A percentile compares a stretch with the other conserved stretches of the same genome.
phyloP scores from a whole-genome alignment of 64 coral and sea anemone species.

The Montipora foliosa region DNA sequence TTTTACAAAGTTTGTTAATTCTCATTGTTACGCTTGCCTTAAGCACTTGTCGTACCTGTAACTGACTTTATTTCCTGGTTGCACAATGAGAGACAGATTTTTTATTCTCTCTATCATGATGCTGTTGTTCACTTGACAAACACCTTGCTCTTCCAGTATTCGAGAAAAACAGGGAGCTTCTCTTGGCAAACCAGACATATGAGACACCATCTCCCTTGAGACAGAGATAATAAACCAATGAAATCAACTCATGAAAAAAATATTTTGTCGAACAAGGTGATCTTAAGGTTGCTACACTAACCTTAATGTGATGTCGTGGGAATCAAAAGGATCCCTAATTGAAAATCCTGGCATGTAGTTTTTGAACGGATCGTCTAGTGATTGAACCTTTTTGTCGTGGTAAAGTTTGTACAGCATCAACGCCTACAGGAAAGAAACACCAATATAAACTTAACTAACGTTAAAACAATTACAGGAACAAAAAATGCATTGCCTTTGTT shows the following conservation, averaged over 20 bases:
- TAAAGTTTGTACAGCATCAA: slow-evolving; percentile 94
- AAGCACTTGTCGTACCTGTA: slow-evolving; percentile 60
- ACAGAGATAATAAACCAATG: neutral
- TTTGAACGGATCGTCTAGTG: slow-evolving; percentile 76
- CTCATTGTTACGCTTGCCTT: no score
- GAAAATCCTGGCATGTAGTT: slow-evolving; percentile 75
- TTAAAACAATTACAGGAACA: neutral
- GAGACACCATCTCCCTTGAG: slow-evolving; percentile 76
- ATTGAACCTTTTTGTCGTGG: slow-evolving; percentile 70
- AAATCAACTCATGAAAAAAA: no score
- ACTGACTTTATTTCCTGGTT: slow-evolving; percentile 71
- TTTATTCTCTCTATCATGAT: slow-evolving; percentile 76
- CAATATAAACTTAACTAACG: neutral
- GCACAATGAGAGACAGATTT: slow-evolving; percentile 55
- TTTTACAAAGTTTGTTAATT: no score
- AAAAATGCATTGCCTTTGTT: neutral
- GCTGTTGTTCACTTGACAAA: slow-evolving; percentile 84
- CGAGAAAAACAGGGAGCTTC: slow-evolving; percentile 83
- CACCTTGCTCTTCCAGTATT: neutral
- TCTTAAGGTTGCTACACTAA: neutral
- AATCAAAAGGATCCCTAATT: slow-evolving; percentile 64
- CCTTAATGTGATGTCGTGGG: slow-evolving; percentile 83
- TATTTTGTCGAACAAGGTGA: no score
- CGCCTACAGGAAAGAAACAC: slow-evolving; percentile 57
- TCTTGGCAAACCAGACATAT: slow-evolving; percentile 87